Base-by-base conservation (phyloP, 2,797 vertebrate genomes). In the Lacerta agilis region DNA sequence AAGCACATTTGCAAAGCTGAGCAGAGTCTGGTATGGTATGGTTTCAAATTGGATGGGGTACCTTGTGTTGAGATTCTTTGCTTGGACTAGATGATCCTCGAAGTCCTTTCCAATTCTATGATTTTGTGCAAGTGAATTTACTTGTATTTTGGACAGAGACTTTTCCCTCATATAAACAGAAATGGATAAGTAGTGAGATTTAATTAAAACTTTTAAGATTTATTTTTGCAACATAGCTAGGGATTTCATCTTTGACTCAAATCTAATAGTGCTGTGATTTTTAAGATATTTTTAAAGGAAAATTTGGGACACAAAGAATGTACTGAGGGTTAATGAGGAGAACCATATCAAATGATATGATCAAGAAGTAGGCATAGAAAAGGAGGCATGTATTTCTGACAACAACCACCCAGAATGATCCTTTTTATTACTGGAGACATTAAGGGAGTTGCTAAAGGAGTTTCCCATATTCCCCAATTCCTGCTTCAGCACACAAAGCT, bases 201-300 rank as follows among this genome's bases (percentile, higher is more conserved):
- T 82, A 36, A 38, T 72, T 23, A 15, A 10, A 25, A 8, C 18
- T 0, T 67, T 69, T 18, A 72, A 49, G 41, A 64, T 2, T 86
- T 43, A 77, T 10, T 49, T 38, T 55, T 20, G 84, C 49, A 66
- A 58, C n/a, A 58, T 49, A 2, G 15, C 73, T 33, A 66, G 23
- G 17, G 2, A 49, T 11, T 23, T 49, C 1, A 79, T 8, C 2
- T 58, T 9, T 17, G 49, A 43, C 41, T 0, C 0, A 92, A 91
- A 67, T 77, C 49, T 49, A 49, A 49, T 13, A 49, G 11, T 49
- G 49, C 3, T 67, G 29, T 86, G 45, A 49, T 85, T 91, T 90
- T 89, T 80, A 0, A 85, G 82, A 9, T 25, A 87, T 78, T 84
- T 25, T 87, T 83, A 73, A 36, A 87, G 3, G 5, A 87, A 69